Percentiles rank a stretch among this genome's conserved stretches.
These are phyloP conservation scores for Andrena cerasifolii DNA, from an alignment of 1,140 invertebrate species.

Conservation along the genomic window DNA sequence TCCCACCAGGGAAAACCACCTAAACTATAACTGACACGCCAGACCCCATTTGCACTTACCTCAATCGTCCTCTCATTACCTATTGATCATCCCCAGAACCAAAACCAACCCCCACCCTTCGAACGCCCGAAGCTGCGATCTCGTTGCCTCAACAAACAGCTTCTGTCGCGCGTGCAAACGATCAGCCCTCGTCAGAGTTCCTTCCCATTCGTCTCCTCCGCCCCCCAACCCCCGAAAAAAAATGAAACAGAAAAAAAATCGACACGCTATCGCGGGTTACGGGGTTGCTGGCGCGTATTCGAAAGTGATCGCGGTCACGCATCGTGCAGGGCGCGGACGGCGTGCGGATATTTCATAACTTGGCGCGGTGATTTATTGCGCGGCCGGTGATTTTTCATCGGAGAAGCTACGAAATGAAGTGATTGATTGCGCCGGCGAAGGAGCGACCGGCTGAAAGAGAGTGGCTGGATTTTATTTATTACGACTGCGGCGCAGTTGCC, in stretches of 20 bases:
- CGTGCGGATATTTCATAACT: constrained; percentile 67
- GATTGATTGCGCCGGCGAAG: constrained; percentile 62
- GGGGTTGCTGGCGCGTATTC: constrained; percentile 35
- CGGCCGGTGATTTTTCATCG: constrained; percentile 64
- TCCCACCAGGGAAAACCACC: too few relatives aligned
- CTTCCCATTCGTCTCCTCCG: neutral
- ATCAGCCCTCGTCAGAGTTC: neutral
- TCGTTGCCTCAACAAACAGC: neutral
- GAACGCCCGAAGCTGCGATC: neutral
- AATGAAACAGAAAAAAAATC: too few relatives aligned
- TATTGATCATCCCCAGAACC: too few relatives aligned
- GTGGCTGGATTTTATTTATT: constrained; percentile 42
- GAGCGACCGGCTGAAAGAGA: constrained; percentile 16
- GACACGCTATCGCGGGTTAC: constrained; percentile 23
- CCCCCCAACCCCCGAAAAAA: too few relatives aligned
- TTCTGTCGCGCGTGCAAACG: neutral
- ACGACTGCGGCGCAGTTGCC: neutral
- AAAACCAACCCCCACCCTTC: neutral
- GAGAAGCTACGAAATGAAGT: constrained; percentile 60
- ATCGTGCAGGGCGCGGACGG: constrained; percentile 34
- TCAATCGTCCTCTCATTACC: too few relatives aligned
- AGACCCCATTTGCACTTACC: neutral
- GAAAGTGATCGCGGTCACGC: constrained; percentile 59
- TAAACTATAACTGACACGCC: too few relatives aligned
- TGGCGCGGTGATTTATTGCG: constrained; percentile 63